phyloP scores from a whole-genome alignment of 2,797 vertebrate species.

The Danio aesculapii region DNA sequence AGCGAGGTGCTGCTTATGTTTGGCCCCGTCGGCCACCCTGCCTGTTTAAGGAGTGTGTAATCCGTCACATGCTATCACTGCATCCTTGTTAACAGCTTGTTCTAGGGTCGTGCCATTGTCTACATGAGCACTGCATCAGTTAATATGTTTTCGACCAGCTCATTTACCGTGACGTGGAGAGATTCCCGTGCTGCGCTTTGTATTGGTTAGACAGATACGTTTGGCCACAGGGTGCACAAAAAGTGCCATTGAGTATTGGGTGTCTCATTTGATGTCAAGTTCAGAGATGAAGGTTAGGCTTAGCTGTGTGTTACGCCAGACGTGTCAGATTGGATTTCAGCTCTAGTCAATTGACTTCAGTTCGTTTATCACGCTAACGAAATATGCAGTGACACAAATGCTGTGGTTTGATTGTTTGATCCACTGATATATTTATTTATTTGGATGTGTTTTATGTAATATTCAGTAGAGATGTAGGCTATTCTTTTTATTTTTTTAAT shows the following conservation, averaged over 20 bases:
- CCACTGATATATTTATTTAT: neutral
- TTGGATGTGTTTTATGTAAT: too few relatives aligned
- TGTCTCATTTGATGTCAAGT: constrained; percentile 47
- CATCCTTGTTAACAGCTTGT: constrained; percentile 53
- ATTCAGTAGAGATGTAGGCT: too few relatives aligned
- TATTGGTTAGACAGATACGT: constrained; percentile 27
- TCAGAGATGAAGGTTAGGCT: constrained; percentile 49
- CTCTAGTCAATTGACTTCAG: constrained; percentile 1
- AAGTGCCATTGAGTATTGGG: constrained; percentile 51
- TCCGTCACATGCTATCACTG: constrained; percentile 39
- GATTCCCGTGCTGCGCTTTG: constrained; percentile 25
- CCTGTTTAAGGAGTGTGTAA: constrained; percentile 34
- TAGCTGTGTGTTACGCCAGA: neutral
- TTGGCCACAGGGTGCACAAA: constrained; percentile 43
- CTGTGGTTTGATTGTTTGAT: constrained; percentile 7
- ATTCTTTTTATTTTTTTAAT: too few relatives aligned
- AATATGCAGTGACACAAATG: neutral
- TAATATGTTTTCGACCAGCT: constrained; percentile 55
- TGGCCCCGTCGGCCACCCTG: constrained; percentile 5
- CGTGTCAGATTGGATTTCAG: constrained; percentile 34
- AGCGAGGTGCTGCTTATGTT: constrained; percentile 10
- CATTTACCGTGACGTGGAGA: constrained; percentile 29
- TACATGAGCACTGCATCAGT: constrained; percentile 42
- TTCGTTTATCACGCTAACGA: constrained; percentile 45
- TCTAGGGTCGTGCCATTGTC: constrained; percentile 31